These are phyloP conservation scores for Myotis daubentonii DNA, from an alignment of 2,797 vertebrate species.

Conservation along the genomic window DNA sequence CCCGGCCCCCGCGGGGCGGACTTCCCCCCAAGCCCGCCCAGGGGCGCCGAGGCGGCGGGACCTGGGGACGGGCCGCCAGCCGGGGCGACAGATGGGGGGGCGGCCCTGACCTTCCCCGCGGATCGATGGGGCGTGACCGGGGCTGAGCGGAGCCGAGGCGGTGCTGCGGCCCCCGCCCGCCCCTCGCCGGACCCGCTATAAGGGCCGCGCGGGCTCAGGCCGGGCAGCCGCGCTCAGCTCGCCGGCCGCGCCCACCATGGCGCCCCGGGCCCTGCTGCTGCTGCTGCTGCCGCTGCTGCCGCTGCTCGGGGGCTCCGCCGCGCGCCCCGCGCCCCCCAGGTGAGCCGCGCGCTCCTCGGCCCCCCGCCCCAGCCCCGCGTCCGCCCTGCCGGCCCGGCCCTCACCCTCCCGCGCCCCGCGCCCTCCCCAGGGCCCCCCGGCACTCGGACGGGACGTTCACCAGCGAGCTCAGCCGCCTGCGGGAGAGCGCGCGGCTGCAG, in stretches of 20 bases:
- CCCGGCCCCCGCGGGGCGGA: background rate
- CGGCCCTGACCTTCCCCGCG: slow-evolving; percentile 70
- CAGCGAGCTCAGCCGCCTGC: slow-evolving; percentile 85
- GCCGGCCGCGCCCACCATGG: background rate
- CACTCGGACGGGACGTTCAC: slow-evolving; percentile 85
- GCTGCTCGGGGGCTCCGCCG: background rate
- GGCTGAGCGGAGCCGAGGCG: slow-evolving; percentile 36
- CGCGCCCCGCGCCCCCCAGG: slow-evolving; percentile 36
- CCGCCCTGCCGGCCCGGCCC: background rate
- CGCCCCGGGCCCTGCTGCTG: background rate
- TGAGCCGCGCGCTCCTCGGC: background rate
- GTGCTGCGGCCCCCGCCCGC: background rate
- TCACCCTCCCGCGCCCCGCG: background rate
- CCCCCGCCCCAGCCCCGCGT: background rate
- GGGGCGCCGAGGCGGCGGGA: slow-evolving; percentile 43
- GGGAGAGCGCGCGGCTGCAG: slow-evolving; percentile 82
- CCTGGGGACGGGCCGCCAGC: background rate
- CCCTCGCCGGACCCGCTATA: slow-evolving; percentile 6
- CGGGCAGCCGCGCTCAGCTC: background rate
- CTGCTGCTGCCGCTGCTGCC: slow-evolving; percentile 30
- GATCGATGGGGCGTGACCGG: slow-evolving; percentile 60
- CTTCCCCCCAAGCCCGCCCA: background rate
- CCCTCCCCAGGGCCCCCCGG: background rate
- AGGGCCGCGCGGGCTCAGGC: background rate
- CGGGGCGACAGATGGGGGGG: slow-evolving; percentile 72